These are phyloP conservation scores for Stenopsyche tienmushanensis DNA, from an alignment of 1,140 invertebrate species.

Conservation along the genomic window DNA sequence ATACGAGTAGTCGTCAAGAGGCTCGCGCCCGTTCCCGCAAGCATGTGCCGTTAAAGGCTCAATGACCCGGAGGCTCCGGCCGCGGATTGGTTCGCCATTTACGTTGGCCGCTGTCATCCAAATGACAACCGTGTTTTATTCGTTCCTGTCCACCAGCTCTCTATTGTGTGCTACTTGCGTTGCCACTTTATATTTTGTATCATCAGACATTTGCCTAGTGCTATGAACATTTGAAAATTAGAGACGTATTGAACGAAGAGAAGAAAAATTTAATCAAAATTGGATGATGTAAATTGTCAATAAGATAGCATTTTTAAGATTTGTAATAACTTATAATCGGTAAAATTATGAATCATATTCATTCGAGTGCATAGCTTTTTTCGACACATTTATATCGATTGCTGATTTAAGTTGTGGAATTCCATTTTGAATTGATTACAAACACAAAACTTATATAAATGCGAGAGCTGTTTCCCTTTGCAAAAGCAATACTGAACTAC, in stretches of 20 bases:
- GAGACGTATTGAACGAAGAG: background rate
- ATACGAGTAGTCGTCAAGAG: constrained; percentile 83
- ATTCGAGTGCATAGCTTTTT: background rate
- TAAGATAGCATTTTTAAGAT: background rate
- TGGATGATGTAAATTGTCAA: background rate
- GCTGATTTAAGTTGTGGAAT: too few species aligned
- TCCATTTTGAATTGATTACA: too few species aligned
- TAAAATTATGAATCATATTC: background rate
- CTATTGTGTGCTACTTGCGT: constrained; percentile 25
- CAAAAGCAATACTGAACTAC: too few species aligned
- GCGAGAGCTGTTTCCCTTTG: too few species aligned
- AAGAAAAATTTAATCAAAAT: background rate
- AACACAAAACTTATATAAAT: too few species aligned
- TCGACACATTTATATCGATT: background rate
- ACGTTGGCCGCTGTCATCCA: constrained; percentile 47
- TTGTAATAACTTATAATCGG: background rate
- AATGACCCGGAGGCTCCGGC: constrained; percentile 65
- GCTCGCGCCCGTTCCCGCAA: constrained; percentile 78
- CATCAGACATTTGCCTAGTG: constrained; percentile 26
- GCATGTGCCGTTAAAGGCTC: constrained; percentile 82
- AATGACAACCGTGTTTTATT: constrained; percentile 33
- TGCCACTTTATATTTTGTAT: constrained; percentile 28
- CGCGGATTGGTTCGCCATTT: constrained; percentile 37
- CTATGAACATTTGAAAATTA: too few species aligned
- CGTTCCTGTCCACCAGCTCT: constrained; percentile 31